Percentiles rank a stretch among this genome's conserved stretches.
Evolutionary conservation across 2,113 vertebrate species (phyloP).

Genomic region (Hydrochoerus hydrochaeris): DNA sequence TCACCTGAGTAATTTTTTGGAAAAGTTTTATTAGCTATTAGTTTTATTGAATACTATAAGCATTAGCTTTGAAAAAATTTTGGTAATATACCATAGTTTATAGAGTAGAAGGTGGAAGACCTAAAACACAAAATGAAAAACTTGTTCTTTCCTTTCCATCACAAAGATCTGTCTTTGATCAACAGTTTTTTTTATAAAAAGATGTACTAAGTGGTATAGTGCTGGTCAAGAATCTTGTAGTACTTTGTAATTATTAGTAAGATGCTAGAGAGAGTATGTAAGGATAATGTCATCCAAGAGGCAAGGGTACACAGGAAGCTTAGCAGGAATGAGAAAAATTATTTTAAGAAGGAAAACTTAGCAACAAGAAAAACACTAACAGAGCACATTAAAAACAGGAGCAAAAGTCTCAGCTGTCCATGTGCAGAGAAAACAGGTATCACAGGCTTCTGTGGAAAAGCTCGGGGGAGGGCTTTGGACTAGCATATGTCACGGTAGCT

Average conservation of each 20-base stretch:
- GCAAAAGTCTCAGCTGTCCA: neutral
- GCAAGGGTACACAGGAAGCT: neutral
- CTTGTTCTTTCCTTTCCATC: neutral
- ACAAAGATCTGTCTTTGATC: neutral
- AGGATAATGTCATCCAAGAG: neutral
- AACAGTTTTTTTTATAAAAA: neutral
- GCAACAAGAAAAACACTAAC: neutral
- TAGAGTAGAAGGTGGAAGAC: neutral
- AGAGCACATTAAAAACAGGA: fast-evolving
- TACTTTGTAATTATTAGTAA: neutral
- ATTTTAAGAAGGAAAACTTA: neutral
- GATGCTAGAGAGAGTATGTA: neutral
- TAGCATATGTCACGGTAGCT: fast-evolving
- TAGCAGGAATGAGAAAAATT: neutral
- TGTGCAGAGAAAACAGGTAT: fast-evolving
- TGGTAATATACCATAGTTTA: neutral
- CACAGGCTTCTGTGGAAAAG: neutral
- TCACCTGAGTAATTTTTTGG: neutral
- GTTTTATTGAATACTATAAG: slow-evolving; percentile 16
- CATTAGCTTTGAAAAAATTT: slow-evolving; percentile 25
- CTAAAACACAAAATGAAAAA: neutral
- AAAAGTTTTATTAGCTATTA: slow-evolving; percentile 25
- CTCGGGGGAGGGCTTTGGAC: fast-evolving
- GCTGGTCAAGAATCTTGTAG: neutral
- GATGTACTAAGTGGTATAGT: neutral